Evolutionary conservation across 2,888 invertebrate genomes (phyloP), one percentile per base, ranked within the genome.

Genomic region (Epistrophe grossulariae): DNA sequence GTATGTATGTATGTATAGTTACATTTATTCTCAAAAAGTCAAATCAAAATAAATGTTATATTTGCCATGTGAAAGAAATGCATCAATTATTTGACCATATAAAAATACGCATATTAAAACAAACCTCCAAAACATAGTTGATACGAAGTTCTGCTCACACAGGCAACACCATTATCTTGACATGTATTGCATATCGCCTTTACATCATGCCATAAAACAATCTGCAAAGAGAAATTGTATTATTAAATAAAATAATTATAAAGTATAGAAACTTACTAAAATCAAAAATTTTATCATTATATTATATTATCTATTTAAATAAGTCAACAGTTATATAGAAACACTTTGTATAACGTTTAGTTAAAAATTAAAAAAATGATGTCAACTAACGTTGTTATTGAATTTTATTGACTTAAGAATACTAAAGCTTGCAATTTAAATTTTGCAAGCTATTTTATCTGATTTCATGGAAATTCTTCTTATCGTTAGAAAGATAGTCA

Each of bases 91-190:
- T n/a, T n/a, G n/a, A n/a, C n/a, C n/a, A n/a, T n/a, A n/a, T n/a
- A n/a, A n/a, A n/a, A n/a, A n/a, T n/a, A n/a, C 3, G 24, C 28
- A n/a, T 57, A 28, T 35, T 57, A 7, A 7, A 64, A 35, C 88
- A 52, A 73, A 90, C 90, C 89, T n/a, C 90, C 92, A 71, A 90
- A 91, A 79, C 92, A 92, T 40, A 91, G 45, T 28, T 91, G 88
- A 74, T 89, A 92, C 0, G 91, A 88, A 0, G 91, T 92, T 72
- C 90, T 84, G 84, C 90, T 91, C n/a, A 91, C 84, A 79, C 92
- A 92, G 9, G 92, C 91, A 9, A 88, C 91, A 13, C 90, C 89
- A 88, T 91, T 92, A 6, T 31, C 66, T 79, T 92, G 92, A 15
- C 92, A 92, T 4, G 89, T 84, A 70, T 91, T 88, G 66, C 92